Evolutionary conservation across 2,888 invertebrate species (phyloP).

Genomic region (Oxystoma pomonae): DNA sequence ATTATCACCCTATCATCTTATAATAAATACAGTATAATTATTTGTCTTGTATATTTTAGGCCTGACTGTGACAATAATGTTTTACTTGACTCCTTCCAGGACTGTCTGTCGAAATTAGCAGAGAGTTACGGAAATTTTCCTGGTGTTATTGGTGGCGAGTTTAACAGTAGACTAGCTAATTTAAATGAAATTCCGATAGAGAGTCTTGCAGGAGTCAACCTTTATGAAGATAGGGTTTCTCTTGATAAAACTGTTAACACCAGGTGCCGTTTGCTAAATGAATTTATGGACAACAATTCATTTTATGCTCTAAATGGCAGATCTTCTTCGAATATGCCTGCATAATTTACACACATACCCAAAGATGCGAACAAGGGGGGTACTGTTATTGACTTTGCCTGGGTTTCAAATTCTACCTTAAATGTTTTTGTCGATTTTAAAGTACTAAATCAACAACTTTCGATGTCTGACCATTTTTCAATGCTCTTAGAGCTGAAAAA

Average conservation of each 20-base stretch:
- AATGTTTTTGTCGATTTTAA: neutral
- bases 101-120: neutral
- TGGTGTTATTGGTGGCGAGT: neutral
- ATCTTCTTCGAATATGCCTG: neutral
- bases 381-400: neutral
- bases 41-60: too few species aligned
- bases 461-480: neutral
- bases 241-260: neutral
- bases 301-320: neutral
- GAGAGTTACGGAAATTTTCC: neutral
- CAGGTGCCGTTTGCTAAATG: neutral
- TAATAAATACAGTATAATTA: too few species aligned
- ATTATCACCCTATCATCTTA: too few species aligned
- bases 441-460: neutral
- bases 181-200: neutral
- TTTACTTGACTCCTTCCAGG: neutral
- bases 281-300: neutral
- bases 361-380: neutral
- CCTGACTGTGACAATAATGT: neutral
- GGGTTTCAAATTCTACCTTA: neutral
- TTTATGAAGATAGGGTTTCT: neutral
- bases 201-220: neutral
- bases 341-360: neutral
- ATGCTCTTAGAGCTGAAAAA: neutral
- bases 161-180: neutral